Evolutionary conservation across 1,140 invertebrate genomes (phyloP).

Genomic region (Onthophagus taurus): DNA sequence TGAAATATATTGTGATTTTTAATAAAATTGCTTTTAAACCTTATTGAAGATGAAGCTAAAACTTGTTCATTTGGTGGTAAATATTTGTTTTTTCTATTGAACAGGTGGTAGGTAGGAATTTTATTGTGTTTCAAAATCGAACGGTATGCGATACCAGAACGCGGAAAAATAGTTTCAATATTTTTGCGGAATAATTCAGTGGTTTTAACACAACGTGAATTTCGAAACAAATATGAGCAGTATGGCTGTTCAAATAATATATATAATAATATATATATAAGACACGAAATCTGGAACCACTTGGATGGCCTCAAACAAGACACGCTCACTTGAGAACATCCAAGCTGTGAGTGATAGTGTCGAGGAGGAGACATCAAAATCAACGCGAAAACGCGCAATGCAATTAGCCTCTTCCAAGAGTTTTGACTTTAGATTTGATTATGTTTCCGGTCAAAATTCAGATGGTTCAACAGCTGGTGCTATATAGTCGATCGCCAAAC

Average conservation of each 20-base stretch:
- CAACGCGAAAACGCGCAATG: background rate
- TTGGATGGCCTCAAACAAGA: background rate
- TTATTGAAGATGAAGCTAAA: background rate
- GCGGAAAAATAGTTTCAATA: constrained; percentile 1
- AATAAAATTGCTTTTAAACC: too few species aligned
- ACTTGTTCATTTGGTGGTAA: background rate
- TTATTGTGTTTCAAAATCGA: background rate
- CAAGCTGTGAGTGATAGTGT: background rate
- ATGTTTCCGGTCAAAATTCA: background rate
- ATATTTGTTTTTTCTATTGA: background rate
- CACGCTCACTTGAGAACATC: background rate
- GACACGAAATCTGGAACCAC: background rate
- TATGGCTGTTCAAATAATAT: background rate
- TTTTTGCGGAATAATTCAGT: background rate
- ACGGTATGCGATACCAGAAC: background rate
- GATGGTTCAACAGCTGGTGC: background rate
- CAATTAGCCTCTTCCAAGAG: background rate
- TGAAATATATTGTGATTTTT: too few species aligned
- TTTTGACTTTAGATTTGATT: background rate
- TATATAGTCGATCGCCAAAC: background rate
- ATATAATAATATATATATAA: background rate
- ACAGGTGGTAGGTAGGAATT: background rate
- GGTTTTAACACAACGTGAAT: too few species aligned
- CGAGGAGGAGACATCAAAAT: background rate
- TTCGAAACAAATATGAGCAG: too few species aligned